Evolutionary conservation across 2,888 invertebrate genomes (phyloP).

Genomic region (Lordiphosa andalusiaca): DNA sequence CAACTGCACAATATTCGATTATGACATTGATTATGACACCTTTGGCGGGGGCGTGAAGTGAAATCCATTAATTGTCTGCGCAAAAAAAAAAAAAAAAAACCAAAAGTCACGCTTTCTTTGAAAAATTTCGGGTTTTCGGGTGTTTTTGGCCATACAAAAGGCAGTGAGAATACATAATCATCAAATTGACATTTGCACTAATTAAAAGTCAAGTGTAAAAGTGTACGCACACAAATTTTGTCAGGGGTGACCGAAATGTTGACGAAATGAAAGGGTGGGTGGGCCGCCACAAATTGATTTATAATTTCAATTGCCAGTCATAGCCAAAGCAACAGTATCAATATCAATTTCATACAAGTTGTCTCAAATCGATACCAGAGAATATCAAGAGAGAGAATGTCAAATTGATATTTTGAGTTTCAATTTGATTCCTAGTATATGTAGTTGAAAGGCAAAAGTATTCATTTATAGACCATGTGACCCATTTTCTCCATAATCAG

Average conservation of each 20-base stretch:
- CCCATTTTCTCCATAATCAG: too few relatives aligned
- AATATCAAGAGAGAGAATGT: too few relatives aligned
- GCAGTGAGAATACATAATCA: not conserved
- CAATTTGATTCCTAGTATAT: too few relatives aligned
- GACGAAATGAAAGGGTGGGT: too few relatives aligned
- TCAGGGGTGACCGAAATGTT: slow-evolving; percentile 39
- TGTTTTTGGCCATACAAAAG: slow-evolving; percentile 12
- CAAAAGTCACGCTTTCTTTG: slow-evolving; percentile 65
- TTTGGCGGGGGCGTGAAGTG: slow-evolving; percentile 12
- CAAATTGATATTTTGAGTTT: too few relatives aligned
- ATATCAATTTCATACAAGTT: too few relatives aligned
- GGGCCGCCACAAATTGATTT: too few relatives aligned
- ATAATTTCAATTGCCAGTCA: too few relatives aligned
- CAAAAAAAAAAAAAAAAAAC: slow-evolving; percentile 8
- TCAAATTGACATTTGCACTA: slow-evolving; percentile 49
- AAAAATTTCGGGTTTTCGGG: not conserved
- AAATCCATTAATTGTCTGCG: slow-evolving; percentile 11
- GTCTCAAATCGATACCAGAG: too few relatives aligned
- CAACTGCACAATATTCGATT: slow-evolving; percentile 39
- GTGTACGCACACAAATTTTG: slow-evolving; percentile 47
- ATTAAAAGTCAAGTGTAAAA: slow-evolving; percentile 60
- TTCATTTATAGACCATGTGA: too few relatives aligned
- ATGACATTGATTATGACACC: slow-evolving; percentile 65
- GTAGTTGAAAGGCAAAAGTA: too few relatives aligned
- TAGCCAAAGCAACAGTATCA: too few relatives aligned